Evolutionary conservation across 2,113 vertebrate genomes (phyloP).

Genomic region (Columba janthina): DNA sequence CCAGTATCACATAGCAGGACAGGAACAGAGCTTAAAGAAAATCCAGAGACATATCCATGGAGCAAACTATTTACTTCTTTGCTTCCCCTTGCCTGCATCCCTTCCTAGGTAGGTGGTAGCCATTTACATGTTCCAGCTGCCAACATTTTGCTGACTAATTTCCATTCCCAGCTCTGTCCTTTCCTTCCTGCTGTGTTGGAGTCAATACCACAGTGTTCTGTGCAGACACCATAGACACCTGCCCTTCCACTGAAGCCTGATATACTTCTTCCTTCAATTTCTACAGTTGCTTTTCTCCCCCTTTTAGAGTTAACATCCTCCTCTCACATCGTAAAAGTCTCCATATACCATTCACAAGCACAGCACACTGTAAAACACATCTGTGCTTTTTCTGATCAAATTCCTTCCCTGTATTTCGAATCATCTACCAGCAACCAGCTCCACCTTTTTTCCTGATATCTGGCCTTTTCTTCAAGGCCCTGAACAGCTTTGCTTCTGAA

Average conservation of each 20-base stretch:
- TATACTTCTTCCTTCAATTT: background rate
- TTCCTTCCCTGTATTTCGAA: background rate
- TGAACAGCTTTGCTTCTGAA: background rate
- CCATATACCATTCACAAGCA: background rate
- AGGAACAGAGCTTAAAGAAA: background rate
- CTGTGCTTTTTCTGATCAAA: conserved; percentile 7
- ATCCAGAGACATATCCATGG: background rate
- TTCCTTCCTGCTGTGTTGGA: background rate
- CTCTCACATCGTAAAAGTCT: background rate
- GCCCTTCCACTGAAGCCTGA: background rate
- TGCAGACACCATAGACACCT: background rate
- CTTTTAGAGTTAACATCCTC: background rate
- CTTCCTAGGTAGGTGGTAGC: background rate
- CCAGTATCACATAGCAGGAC: background rate
- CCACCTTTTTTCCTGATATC: background rate
- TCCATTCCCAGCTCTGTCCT: background rate
- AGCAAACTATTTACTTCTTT: background rate
- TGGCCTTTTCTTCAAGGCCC: conserved; percentile 19
- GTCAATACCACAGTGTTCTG: background rate
- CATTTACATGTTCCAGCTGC: background rate
- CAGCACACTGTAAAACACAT: background rate
- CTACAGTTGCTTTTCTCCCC: background rate
- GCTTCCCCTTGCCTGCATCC: background rate
- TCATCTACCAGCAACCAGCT: background rate
- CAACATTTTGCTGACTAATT: background rate